These are phyloP conservation scores for Leuciscus waleckii DNA, from an alignment of 2,797 vertebrate species.

Conservation along the genomic window DNA sequence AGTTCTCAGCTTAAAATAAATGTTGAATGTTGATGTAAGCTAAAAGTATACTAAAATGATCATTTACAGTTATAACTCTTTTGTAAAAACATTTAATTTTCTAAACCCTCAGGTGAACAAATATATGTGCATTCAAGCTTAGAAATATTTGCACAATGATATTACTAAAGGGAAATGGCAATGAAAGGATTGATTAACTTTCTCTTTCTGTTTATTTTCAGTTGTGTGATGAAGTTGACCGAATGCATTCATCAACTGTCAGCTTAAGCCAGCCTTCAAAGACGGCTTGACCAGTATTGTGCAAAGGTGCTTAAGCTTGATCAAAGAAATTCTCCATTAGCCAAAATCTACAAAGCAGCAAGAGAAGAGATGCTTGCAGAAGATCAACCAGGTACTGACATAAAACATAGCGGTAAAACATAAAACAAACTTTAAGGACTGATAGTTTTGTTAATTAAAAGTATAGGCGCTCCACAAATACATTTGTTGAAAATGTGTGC, in stretches of 20 bases:
- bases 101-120: not conserved
- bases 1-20: too few species aligned
- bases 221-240: not conserved
- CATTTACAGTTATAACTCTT: too few species aligned
- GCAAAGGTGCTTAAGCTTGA: not conserved
- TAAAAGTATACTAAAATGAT: too few species aligned
- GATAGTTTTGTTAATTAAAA: not conserved
- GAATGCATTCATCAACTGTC: not conserved
- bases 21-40: too few species aligned
- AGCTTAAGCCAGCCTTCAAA: conserved; percentile 5
- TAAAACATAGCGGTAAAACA: not conserved
- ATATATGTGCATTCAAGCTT: not conserved
- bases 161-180: not conserved
- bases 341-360: conserved; percentile 24
- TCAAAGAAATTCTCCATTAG: conserved; percentile 23
- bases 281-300: not conserved
- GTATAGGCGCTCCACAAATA: not conserved
- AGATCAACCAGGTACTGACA: conserved; percentile 9
- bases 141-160: not conserved
- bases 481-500: not conserved
- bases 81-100: too few species aligned
- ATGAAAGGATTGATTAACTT: not conserved
- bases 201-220: not conserved
- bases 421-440: not conserved
- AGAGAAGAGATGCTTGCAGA: conserved; percentile 29